Conservation (phyloP, 2,797 vertebrate species). For the Sebastiscus tertius region DNA sequence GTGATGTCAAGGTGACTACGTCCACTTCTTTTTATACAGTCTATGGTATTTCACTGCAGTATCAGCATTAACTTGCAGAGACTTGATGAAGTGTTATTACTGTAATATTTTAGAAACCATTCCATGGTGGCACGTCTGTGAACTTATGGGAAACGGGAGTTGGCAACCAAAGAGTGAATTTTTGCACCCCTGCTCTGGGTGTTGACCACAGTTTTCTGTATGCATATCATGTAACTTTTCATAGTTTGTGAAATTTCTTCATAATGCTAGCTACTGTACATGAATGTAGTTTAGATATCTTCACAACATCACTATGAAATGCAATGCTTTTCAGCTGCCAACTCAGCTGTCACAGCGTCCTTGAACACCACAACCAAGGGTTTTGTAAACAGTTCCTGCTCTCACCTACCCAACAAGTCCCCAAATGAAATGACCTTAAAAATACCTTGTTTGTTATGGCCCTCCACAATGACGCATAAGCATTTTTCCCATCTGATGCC, state of each 20-base stretch:
- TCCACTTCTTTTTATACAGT: too few species aligned
- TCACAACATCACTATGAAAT: not conserved
- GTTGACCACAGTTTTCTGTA: not conserved
- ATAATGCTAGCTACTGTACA: not conserved
- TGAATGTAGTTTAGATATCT: not conserved
- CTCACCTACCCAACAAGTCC: not conserved
- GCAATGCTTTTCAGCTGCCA: conserved; percentile 7
- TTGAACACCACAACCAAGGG: not conserved
- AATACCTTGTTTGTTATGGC: not conserved
- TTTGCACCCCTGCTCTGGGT: not conserved
- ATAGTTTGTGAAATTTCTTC: not conserved
- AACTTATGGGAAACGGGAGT: not conserved
- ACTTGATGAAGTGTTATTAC: not conserved
- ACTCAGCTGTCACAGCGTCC: not conserved
- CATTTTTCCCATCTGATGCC: not conserved
- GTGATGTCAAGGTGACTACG: too few species aligned
- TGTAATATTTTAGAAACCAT: not conserved
- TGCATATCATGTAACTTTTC: not conserved
- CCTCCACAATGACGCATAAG: not conserved
- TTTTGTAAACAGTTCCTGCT: not conserved
- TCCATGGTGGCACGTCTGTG: not conserved
- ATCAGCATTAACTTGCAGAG: not conserved
- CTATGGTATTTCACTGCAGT: not conserved
- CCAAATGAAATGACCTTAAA: not conserved
- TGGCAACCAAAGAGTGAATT: not conserved